Conservation (phyloP, 1,140 invertebrate species). For the Mactra quadrangularis region DNA sequence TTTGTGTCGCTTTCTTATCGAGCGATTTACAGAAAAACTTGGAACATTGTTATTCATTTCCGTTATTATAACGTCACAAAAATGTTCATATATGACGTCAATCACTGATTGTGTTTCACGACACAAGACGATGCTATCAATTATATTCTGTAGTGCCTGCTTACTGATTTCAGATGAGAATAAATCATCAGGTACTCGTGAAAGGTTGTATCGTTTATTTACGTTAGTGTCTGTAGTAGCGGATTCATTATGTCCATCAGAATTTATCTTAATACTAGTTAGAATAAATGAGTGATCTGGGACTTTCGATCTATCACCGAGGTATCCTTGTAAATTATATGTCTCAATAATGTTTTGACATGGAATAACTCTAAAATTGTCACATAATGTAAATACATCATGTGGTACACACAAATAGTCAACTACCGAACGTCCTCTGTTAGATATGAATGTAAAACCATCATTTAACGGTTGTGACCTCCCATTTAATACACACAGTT, state of each 20-base stretch:
- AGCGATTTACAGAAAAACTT: neutral
- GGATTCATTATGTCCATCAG: too few species aligned
- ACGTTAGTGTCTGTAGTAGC: neutral
- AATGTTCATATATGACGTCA: conserved; percentile 27
- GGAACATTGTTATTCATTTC: conserved; percentile 29
- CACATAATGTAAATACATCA: neutral
- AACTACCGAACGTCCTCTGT: conserved; percentile 27
- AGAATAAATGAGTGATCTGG: conserved; percentile 31
- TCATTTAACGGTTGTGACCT: neutral
- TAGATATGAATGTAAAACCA: conserved; percentile 1
- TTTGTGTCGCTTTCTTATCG: neutral
- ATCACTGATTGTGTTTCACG: conserved; percentile 13
- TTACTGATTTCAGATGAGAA: neutral
- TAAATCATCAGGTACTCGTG: conserved; percentile 21
- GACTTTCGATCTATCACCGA: conserved; percentile 6
- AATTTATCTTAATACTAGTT: too few species aligned
- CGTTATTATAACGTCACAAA: conserved; percentile 1
- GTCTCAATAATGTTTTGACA: neutral
- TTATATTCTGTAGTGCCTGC: conserved; percentile 7
- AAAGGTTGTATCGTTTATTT: conserved; percentile 20
- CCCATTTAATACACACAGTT: neutral
- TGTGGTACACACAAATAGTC: conserved; percentile 51
- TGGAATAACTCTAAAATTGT: conserved; percentile 5
- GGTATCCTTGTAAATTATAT: neutral
- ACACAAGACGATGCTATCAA: neutral